phyloP scores from a whole-genome alignment of 1,140 invertebrate species.

The Drosophila santomea region DNA sequence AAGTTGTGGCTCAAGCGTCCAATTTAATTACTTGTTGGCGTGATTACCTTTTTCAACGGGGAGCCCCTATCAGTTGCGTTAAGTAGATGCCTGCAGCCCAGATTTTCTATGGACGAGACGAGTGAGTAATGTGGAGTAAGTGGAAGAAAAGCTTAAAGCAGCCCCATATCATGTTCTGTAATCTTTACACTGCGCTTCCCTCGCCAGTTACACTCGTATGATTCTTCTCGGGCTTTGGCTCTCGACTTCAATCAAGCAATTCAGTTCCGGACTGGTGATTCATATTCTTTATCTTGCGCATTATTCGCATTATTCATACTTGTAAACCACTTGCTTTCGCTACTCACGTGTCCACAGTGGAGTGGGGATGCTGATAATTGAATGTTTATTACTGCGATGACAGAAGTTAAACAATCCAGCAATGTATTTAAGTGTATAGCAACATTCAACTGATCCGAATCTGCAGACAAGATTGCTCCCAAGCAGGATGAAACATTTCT shows the following conservation, averaged over 20 bases:
- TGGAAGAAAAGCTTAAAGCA: slow-evolving; percentile 6
- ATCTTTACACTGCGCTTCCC: slow-evolving; percentile 12
- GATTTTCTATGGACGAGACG: not conserved
- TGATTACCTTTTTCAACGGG: slow-evolving; percentile 10
- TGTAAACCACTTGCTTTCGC: not conserved
- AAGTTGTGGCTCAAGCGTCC: too few species aligned
- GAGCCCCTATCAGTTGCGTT: slow-evolving; percentile 5
- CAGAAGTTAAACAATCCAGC: not conserved
- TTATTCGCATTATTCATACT: not conserved
- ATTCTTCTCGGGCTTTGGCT: slow-evolving; percentile 4
- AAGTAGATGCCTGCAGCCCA: not conserved
- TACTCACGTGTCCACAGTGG: slow-evolving; percentile 4
- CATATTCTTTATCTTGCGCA: not conserved
- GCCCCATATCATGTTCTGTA: not conserved
- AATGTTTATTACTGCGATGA: not conserved
- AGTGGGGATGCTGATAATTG: slow-evolving; percentile 1
- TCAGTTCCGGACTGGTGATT: not conserved
- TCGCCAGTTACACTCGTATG: not conserved
- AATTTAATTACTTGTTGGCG: not conserved
- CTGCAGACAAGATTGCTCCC: slow-evolving; percentile 15
- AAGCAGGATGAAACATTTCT: slow-evolving; percentile 25
- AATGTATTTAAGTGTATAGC: not conserved
- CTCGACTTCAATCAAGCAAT: slow-evolving; percentile 13
- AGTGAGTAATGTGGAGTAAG: slow-evolving; percentile 9
- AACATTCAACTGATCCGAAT: slow-evolving; percentile 8